Evolutionary conservation across 2,888 invertebrate genomes (phyloP).

Genomic region (Leptopilina myrica): DNA sequence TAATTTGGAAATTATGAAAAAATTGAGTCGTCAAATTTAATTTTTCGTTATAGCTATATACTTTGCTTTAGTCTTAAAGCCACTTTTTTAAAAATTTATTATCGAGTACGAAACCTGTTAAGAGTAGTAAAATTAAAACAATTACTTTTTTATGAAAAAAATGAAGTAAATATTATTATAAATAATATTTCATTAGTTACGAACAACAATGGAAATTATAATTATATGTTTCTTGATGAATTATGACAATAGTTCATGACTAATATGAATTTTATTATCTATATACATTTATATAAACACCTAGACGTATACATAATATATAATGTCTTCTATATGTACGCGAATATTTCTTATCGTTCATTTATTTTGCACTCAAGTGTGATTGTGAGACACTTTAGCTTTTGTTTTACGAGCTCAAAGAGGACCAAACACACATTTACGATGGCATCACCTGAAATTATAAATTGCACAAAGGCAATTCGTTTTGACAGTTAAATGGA

Average conservation of each 20-base stretch:
- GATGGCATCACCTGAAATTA: conserved; percentile 37
- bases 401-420: conserved; percentile 18
- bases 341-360: conserved; percentile 7
- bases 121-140: no score
- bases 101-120: no score
- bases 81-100: no score
- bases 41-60: no score
- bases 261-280: neutral
- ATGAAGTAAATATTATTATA: no score
- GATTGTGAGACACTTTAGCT: conserved; percentile 24
- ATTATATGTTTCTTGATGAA: neutral
- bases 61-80: no score
- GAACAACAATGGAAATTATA: neutral
- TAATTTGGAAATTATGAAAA: no score
- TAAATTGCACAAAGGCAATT: conserved; percentile 38
- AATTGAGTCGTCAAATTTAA: no score
- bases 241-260: neutral
- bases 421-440: conserved; percentile 11
- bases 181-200: no score
- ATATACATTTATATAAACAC: neutral
- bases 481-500: conserved; percentile 36
- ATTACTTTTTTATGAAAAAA: no score
- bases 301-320: no score
- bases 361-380: neutral
- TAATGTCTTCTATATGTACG: no score